Evolutionary conservation across 2,888 invertebrate species (phyloP), one percentile per base, ranked within the genome.

Genomic region (Harpagoxenus sublaevis): DNA sequence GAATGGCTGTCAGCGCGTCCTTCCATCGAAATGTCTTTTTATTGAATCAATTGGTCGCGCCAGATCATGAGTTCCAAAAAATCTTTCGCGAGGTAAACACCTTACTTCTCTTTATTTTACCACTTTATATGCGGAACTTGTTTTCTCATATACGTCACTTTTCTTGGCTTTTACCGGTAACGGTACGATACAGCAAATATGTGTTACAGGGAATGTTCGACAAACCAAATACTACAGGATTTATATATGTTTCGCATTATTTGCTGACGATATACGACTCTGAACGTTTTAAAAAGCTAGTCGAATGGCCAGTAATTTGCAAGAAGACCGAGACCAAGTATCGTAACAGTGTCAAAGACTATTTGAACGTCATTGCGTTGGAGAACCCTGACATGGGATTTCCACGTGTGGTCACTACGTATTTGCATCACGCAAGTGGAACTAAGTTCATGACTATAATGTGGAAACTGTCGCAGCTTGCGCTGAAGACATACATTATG

Each of bases 221-320:
- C 23, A 95, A 94, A 73, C 94, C 95, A 0, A 95, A 95, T 66
- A 93, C 94, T 9, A 35, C 89, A 3, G 95, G 95, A 51, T 94
- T 95, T 65, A 88, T 94, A 55, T 91, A 93, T 3, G 89, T 93
- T 2, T 93, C 94, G 0, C 91, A 93, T 60, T 95, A 94, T 88
- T 88, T 95, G 23, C 86, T 95, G 48, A 92, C 88, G 15, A 90
- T 94, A 85, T 92, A 94, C 55, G 92, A 95, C 81, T 83, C 90
- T 0, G 92, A 94, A 1, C 90, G 91, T 18, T 91, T 92, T 57
- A 93, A 92, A 85, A 92, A 92, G 48, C 63, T 88, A 10, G 57
- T 94, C 3, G 92, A 93, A 48, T 95, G 95, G 95, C 95, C 95
- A 39, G 85, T 94, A 42, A 88, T 89, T 9, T 93, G 93, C 63